Percentiles rank a stretch among this genome's conserved stretches.
Evolutionary conservation across 53 echinoderm and acorn worm genomes (phyloP).

Genomic region (Antedon mediterranea): DNA sequence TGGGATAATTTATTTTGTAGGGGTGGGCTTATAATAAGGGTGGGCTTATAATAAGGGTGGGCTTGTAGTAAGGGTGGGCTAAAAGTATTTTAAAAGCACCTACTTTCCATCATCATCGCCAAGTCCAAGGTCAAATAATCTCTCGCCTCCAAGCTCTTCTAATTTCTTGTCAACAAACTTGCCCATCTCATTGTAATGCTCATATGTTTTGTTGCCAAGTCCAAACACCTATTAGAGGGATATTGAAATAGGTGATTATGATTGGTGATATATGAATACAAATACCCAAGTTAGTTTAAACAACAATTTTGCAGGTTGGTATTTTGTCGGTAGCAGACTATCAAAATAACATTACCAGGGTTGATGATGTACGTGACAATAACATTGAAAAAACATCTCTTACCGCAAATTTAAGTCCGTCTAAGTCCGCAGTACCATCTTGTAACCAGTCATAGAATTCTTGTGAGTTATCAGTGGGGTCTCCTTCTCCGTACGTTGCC

Average conservation of each 20-base stretch:
- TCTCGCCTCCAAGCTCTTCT: conserved; percentile 67
- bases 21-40: too few relatives aligned
- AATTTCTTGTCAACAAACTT: conserved; percentile 70
- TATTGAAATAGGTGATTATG: too few relatives aligned
- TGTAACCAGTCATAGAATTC: conserved; percentile 98
- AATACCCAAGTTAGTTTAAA: too few relatives aligned
- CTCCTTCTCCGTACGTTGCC: conserved; percentile 98
- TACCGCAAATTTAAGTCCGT: conserved; percentile 80
- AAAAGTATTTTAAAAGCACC: conserved; percentile 4
- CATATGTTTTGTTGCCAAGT: conserved; percentile 93
- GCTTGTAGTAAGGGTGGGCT: too few relatives aligned
- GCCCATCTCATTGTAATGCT: conserved; percentile 97
- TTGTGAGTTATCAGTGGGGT: conserved; percentile 92
- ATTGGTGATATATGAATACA: too few relatives aligned
- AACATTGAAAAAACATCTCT: conserved; percentile 25
- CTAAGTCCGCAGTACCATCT: conserved; percentile 56
- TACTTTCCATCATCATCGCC: conserved; percentile 98
- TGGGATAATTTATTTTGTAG: too few relatives aligned
- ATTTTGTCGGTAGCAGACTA: too few relatives aligned
- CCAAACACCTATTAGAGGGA: conserved; percentile 91
- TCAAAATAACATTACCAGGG: too few relatives aligned
- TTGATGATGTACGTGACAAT: background rate
- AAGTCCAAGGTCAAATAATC: conserved; percentile 71
- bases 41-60: too few relatives aligned
- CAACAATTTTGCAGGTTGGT: too few relatives aligned